Conservation (phyloP, 2,797 vertebrate species). For the Heterohyrax brucei region DNA sequence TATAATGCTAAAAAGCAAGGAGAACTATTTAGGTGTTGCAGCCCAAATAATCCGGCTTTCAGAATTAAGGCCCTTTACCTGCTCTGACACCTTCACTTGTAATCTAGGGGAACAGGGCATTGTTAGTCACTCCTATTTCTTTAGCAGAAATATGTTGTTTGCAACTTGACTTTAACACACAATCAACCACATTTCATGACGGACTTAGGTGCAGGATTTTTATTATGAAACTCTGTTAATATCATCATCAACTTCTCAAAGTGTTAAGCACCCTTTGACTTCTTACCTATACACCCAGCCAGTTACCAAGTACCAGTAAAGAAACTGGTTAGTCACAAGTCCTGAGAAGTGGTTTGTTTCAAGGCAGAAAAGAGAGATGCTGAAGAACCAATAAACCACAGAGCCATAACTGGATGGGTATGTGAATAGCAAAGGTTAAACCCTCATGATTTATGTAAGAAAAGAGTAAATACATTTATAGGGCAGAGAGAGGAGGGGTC, state of each 20-base stretch:
- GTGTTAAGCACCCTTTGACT: background rate
- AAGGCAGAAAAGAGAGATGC: conserved; percentile 14
- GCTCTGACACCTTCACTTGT: background rate
- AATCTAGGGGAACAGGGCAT: background rate
- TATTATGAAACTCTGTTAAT: background rate
- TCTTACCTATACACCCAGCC: background rate
- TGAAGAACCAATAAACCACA: background rate
- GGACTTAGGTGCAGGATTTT: background rate
- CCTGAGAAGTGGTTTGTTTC: background rate
- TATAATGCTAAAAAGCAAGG: background rate
- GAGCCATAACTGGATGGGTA: background rate
- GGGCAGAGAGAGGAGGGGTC: background rate
- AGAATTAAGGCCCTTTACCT: background rate
- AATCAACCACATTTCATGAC: background rate
- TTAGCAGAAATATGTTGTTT: background rate
- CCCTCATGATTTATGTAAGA: conserved; percentile 15
- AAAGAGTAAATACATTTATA: conserved; percentile 53
- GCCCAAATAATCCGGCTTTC: conserved; percentile 1
- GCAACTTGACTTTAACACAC: background rate
- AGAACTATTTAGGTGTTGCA: background rate
- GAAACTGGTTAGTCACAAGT: background rate
- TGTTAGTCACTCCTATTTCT: conserved; percentile 24
- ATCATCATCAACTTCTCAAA: conserved; percentile 1
- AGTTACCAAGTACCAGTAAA: background rate
- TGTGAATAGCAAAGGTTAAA: conserved; percentile 47